Conservation (phyloP, 2,888 invertebrate species). For the Chironomus riparius region DNA sequence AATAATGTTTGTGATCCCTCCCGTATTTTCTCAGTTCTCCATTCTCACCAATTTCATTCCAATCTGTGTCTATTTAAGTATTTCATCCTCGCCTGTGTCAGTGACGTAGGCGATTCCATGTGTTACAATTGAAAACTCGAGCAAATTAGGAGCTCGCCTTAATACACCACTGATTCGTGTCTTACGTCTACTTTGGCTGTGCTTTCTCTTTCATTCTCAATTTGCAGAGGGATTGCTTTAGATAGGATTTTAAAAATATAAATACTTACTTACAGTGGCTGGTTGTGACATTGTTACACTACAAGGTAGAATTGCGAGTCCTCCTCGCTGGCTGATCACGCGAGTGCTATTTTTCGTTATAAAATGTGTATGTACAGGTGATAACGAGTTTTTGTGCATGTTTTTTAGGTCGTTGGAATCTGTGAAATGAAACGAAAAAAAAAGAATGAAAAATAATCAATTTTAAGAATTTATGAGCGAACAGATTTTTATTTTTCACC, state of each 20-base stretch:
- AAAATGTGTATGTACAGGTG: constrained; percentile 31
- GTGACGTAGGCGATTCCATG: too few species aligned
- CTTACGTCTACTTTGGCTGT: neutral
- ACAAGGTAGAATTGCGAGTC: constrained; percentile 31
- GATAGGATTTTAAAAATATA: constrained; percentile 26
- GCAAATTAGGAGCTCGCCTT: too few species aligned
- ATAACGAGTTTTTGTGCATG: constrained; percentile 30
- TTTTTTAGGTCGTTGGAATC: constrained; percentile 23
- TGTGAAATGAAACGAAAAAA: neutral
- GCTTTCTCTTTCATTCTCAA: neutral
- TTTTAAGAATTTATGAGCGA: neutral
- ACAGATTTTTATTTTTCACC: too few species aligned
- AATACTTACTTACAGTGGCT: constrained; percentile 33
- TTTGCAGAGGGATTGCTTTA: constrained; percentile 12
- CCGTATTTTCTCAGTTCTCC: too few species aligned
- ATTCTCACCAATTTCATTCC: too few species aligned
- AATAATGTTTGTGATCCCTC: too few species aligned
- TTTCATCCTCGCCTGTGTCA: too few species aligned
- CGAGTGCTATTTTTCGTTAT: constrained; percentile 31
- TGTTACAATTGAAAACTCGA: too few species aligned
- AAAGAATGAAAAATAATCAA: neutral
- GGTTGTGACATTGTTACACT: constrained; percentile 31
- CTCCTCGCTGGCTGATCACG: constrained; percentile 31
- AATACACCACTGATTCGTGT: neutral
- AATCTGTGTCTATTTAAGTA: too few species aligned